Conservation (phyloP, 2,113 vertebrate genomes). For the Patagioenas fasciata region DNA sequence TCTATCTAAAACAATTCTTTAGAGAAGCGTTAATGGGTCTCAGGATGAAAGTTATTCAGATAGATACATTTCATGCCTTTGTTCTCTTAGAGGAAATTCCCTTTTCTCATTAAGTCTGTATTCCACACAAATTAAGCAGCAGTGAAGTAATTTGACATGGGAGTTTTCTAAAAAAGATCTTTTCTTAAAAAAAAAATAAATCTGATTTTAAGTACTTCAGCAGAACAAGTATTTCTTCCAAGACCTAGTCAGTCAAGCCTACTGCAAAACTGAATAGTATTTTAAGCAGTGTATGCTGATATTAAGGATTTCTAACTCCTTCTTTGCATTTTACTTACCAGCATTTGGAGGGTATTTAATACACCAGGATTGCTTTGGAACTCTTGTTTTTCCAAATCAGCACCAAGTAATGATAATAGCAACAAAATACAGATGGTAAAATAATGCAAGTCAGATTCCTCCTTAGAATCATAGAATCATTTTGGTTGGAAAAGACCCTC, state of each 20-base stretch:
- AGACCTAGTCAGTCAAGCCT: neutral
- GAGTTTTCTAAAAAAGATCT: neutral
- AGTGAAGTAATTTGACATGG: constrained; percentile 15
- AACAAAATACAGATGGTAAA: neutral
- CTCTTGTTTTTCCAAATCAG: neutral
- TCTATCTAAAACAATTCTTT: constrained; percentile 31
- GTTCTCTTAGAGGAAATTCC: constrained; percentile 14
- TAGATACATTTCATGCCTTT: constrained; percentile 12
- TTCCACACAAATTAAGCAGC: constrained; percentile 36
- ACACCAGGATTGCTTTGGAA: neutral
- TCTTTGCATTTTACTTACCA: neutral
- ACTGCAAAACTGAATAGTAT: neutral
- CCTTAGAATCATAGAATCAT: too few species aligned
- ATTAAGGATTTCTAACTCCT: neutral
- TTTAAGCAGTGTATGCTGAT: neutral
- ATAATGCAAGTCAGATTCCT: neutral
- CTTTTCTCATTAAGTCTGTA: constrained; percentile 41
- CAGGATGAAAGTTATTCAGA: neutral
- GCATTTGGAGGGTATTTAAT: neutral
- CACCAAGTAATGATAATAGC: neutral
- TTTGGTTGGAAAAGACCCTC: too few species aligned
- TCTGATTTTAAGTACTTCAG: neutral
- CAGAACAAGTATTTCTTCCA: neutral
- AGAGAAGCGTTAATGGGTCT: constrained; percentile 21
- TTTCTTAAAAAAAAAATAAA: neutral